Evolutionary conservation across 1,140 invertebrate species (phyloP), one percentile per base, ranked within the genome.

Genomic region (Zaprionus capensis): DNA sequence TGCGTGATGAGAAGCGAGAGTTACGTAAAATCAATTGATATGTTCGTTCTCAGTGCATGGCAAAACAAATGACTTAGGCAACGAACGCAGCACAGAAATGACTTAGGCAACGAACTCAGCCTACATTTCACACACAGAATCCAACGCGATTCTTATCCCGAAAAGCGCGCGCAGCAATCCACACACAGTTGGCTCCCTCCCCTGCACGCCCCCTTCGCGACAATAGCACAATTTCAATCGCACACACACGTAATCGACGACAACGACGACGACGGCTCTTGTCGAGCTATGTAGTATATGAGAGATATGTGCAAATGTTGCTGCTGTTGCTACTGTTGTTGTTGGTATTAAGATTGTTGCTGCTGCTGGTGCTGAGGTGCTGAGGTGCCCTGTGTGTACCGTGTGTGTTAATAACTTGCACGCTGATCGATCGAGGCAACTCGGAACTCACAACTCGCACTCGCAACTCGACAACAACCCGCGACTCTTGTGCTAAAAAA

Each of bases 401-500:
- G 59, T 55, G 38, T 57, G 71, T 74, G 71, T 85, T 77, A 81
- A 81, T 86, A 83, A 88, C 73, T 82, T 78, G 81, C 79, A 71
- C 76, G 68, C 69, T 55, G 59, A 15, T 65, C 55, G 22, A 61
- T 53, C 20, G 59, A 20, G 34, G 34, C 20, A 22, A 24, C 46
- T 64, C 41, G 41, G 38, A 12, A 34, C 41, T 62, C 58, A 38
- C 17, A 64, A 20, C 41, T 26, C 38, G 51, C 56, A 34, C 55
- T 44, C 44, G 24, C 62, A 38, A 36, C 24, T 63, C 61, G 46
- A 58, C 20, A 41, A 68, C 59, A 41, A 68, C 59, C 61, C 84
- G 84, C 81, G 84, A 69, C 53, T 80, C 81, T 77, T 82, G 75
- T 87, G 84, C 84, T 87, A 87, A 87, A 87, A 88, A 81, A 87